Evolutionary conservation across 2,888 invertebrate species (phyloP), one percentile per base, ranked within the genome.

Genomic region (Drepana falcataria): DNA sequence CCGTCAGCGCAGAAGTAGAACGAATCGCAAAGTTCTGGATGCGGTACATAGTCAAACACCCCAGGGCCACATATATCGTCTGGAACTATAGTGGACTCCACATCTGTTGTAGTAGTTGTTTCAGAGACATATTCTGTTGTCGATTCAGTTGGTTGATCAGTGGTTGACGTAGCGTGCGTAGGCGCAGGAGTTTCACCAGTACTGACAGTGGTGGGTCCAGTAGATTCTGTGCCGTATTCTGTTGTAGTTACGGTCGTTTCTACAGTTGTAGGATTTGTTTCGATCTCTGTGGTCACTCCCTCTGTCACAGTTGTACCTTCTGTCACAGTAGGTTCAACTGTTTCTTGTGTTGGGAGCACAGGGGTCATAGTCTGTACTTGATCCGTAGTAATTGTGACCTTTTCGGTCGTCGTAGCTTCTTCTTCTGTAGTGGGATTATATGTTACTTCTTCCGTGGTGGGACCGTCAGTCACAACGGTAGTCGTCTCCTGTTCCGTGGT

Each of bases 1-100:
- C 68, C 70, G 3, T 60, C 68, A 0, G 68, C 55, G 35, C 77
- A 77, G 63, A 76, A 60, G 52, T 62, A 74, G 56, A 66, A 79
- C 4, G 61, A 57, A 53, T 70, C 59, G 53, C 79, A 79, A 0
- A 54, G 49, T 0, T 63, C 56, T 3, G 71, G 75, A 53, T 66
- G 57, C 1, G 67, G 54, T 2, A 64, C 47, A 52, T 61, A 61
- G 4, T 59, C 65, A 5, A 62, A 53, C 0, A 48, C 48, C 3
- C 63, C 60, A 3, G 47, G 33, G 4, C 54, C 58, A 59, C 63
- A 68, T 2, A 60, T 33, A 21, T 41, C 51, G 33, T 34, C 35
- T 41, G 44, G 37, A 40, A 3, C 40, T 2, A 7, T 40, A 4
- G 40, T 40, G 40, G 40, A 6, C 4, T 40, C 40, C 3, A 4